Conservation (phyloP, 2,888 invertebrate genomes). For the Lampropteryx suffumata region DNA sequence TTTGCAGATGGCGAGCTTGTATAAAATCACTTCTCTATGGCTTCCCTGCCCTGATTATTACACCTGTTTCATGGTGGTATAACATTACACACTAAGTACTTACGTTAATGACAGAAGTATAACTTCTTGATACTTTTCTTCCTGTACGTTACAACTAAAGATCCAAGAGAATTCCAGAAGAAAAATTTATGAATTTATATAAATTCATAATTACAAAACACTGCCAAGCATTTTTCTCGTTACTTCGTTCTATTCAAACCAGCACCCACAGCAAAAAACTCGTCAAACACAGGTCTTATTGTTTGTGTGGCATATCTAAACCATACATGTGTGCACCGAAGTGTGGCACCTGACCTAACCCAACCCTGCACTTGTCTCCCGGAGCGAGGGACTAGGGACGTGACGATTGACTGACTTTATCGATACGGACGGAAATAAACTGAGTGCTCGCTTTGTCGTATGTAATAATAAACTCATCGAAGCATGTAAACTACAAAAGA, state of each 20-base stretch:
- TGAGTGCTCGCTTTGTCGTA: slow-evolving; percentile 6
- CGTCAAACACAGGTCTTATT: slow-evolving; percentile 38
- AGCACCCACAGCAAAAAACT: slow-evolving; percentile 34
- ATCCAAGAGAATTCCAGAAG: too few species aligned
- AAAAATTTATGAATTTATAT: too few species aligned
- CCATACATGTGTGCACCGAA: slow-evolving; percentile 55
- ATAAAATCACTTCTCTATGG: slow-evolving; percentile 51
- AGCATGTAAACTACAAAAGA: slow-evolving; percentile 9
- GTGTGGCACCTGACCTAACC: slow-evolving; percentile 79
- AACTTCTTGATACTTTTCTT: too few species aligned
- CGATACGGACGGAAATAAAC: slow-evolving; percentile 34
- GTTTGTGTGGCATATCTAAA: slow-evolving; percentile 33
- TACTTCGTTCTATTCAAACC: slow-evolving; percentile 29
- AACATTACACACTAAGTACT: slow-evolving; percentile 18
- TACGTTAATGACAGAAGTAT: not conserved
- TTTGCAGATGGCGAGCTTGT: slow-evolving; percentile 43
- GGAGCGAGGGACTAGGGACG: slow-evolving; percentile 54
- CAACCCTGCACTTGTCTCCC: slow-evolving; percentile 77
- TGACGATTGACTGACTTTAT: slow-evolving; percentile 28
- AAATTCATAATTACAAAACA: too few species aligned
- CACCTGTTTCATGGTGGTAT: slow-evolving; percentile 47
- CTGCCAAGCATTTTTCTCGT: slow-evolving; percentile 13
- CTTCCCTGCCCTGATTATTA: slow-evolving; percentile 48
- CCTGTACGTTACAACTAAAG: too few species aligned
- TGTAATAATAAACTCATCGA: slow-evolving; percentile 5